These are phyloP conservation scores for Heliocidaris erythrogramma DNA, from an alignment of 35 echinoderm and acorn worm species.

Conservation along the genomic window DNA sequence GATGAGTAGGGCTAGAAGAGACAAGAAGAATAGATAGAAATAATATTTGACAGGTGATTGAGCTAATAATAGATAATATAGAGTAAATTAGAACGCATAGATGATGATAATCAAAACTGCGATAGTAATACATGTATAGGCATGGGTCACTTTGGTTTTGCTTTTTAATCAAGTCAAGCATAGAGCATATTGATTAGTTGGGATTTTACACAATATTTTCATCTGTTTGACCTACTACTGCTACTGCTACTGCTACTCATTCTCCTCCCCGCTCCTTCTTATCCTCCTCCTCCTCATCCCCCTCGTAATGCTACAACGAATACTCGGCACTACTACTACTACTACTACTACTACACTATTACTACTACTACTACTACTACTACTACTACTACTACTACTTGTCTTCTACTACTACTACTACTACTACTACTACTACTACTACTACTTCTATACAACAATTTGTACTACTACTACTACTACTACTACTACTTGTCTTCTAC, in stretches of 20 bases:
- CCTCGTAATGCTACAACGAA: too few species aligned
- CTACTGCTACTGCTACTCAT: too few species aligned
- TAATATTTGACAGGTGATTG: not conserved
- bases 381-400: not conserved
- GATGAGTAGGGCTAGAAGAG: not conserved
- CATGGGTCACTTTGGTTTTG: too few species aligned
- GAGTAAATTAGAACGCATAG: not conserved
- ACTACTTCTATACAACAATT: not conserved
- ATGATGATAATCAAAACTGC: not conserved
- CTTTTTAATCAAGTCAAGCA: too few species aligned
- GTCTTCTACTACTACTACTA: not conserved
- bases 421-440: not conserved
- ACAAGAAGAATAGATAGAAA: not conserved
- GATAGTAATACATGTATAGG: not conserved
- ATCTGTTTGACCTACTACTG: too few species aligned
- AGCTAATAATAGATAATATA: not conserved
- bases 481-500: too few species aligned
- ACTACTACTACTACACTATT: not conserved
- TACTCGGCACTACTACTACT: not conserved
- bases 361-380: constrained; percentile 7
- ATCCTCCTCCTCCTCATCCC: too few species aligned
- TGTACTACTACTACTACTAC: constrained; percentile 17
- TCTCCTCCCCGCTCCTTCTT: too few species aligned
- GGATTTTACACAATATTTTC: too few species aligned
- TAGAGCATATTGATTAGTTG: too few species aligned